These are phyloP conservation scores for Chloroceryle inda DNA, from an alignment of 2,797 vertebrate genomes.

Conservation along the genomic window DNA sequence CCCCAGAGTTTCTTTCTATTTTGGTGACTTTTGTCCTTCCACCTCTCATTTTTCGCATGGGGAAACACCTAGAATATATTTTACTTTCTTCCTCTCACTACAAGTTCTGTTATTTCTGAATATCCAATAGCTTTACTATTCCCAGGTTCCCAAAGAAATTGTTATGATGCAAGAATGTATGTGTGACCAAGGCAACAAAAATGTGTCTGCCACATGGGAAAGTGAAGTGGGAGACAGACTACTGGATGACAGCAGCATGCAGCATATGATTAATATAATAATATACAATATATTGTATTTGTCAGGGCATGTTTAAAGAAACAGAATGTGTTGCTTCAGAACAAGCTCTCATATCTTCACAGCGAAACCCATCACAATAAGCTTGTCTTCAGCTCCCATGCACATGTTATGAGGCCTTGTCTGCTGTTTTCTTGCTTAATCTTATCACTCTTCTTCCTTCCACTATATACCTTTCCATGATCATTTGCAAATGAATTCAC, in stretches of 20 bases:
- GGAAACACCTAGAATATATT: not conserved
- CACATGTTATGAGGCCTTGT: not conserved
- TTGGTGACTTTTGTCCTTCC: not conserved
- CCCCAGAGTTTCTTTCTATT: not conserved
- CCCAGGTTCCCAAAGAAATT: not conserved
- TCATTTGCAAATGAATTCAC: not conserved
- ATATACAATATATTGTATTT: not conserved
- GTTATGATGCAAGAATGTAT: not conserved
- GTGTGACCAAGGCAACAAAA: not conserved
- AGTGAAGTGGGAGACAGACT: not conserved
- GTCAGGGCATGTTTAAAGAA: not conserved
- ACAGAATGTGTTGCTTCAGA: not conserved
- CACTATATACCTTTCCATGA: not conserved
- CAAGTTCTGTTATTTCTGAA: not conserved
- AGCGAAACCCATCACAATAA: not conserved
- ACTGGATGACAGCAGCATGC: not conserved
- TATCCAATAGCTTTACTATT: not conserved
- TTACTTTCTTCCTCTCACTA: not conserved
- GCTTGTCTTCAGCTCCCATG: not conserved
- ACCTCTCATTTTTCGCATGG: not conserved
- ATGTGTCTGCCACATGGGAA: not conserved
- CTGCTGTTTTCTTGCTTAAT: not conserved
- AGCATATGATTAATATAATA: not conserved
- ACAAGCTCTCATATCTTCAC: not conserved
- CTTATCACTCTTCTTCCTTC: not conserved